Conservation (phyloP, 2,888 invertebrate species). For the Clepsis dumicolana region DNA sequence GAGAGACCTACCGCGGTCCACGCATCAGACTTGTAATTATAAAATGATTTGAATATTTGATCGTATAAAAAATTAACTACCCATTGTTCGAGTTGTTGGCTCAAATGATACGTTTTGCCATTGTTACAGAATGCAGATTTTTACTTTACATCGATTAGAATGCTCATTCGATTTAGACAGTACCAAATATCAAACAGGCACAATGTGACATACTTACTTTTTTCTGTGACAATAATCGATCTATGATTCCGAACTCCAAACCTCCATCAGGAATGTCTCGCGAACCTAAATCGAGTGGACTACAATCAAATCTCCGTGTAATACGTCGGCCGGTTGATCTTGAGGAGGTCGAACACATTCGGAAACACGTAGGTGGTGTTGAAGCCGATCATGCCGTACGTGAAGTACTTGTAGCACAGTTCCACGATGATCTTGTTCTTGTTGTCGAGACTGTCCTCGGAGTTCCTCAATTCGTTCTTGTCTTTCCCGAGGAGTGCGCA, state of each 20-base stretch:
- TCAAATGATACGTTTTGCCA: background rate
- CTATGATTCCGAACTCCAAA: background rate
- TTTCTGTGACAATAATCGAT: background rate
- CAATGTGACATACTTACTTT: background rate
- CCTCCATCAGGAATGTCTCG: constrained; percentile 16
- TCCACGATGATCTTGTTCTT: constrained; percentile 92
- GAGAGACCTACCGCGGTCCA: background rate
- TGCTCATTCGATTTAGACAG: background rate
- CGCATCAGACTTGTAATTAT: constrained; percentile 3
- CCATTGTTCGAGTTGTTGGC: background rate
- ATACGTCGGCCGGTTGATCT: constrained; percentile 93
- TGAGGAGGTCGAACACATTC: constrained; percentile 90
- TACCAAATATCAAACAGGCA: constrained; percentile 4
- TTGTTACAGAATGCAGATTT: constrained; percentile 10
- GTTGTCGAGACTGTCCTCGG: constrained; percentile 88
- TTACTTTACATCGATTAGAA: background rate
- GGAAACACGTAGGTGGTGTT: constrained; percentile 92
- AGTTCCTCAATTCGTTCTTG: constrained; percentile 88
- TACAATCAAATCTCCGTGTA: constrained; percentile 91
- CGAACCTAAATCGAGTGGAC: constrained; percentile 34
- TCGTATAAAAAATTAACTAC: constrained; percentile 5
- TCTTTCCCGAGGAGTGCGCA: constrained; percentile 90
- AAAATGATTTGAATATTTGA: constrained; percentile 9
- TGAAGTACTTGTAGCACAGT: constrained; percentile 93
- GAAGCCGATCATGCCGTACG: constrained; percentile 92